Conservation (phyloP, 2,113 vertebrate species). For the Sorex fumeus region DNA sequence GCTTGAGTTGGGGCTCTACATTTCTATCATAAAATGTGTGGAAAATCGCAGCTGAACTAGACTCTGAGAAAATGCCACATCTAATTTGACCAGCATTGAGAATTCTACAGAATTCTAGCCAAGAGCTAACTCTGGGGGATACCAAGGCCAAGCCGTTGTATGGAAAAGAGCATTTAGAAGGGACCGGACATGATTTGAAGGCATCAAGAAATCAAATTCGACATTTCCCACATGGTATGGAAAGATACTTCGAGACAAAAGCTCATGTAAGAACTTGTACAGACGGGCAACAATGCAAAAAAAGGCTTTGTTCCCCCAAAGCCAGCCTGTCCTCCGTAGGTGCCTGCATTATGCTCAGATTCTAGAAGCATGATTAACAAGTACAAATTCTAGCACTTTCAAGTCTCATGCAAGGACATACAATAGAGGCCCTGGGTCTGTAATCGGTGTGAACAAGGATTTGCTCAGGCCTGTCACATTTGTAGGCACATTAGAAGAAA, state of each 20-base stretch:
- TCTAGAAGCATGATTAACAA: conserved; percentile 89
- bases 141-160: conserved; percentile 89
- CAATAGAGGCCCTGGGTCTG: conserved; percentile 94
- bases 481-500: conserved; percentile 94
- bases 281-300: conserved; percentile 90
- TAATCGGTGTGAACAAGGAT: conserved; percentile 93
- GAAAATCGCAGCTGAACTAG: conserved; percentile 78
- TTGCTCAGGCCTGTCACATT: conserved; percentile 94
- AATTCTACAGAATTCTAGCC: conserved; percentile 75
- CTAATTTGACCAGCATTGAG: conserved; percentile 78
- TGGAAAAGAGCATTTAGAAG: conserved; percentile 92
- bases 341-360: conserved; percentile 91
- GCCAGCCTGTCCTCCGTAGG: conserved; percentile 86
- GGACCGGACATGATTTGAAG: conserved; percentile 91
- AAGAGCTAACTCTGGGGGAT: conserved; percentile 83
- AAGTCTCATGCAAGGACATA: conserved; percentile 92
- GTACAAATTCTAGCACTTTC: conserved; percentile 91
- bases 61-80: conserved; percentile 80
- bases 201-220: conserved; percentile 93
- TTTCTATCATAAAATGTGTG: conserved; percentile 79
- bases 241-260: conserved; percentile 90
- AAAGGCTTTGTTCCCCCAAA: background rate
- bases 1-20: conserved; percentile 64
- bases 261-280: conserved; percentile 95
- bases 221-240: conserved; percentile 92